Percentiles rank a stretch among this genome's conserved stretches.
Evolutionary conservation across 2,888 invertebrate species (phyloP).

Genomic region (Microplitis manilae): DNA sequence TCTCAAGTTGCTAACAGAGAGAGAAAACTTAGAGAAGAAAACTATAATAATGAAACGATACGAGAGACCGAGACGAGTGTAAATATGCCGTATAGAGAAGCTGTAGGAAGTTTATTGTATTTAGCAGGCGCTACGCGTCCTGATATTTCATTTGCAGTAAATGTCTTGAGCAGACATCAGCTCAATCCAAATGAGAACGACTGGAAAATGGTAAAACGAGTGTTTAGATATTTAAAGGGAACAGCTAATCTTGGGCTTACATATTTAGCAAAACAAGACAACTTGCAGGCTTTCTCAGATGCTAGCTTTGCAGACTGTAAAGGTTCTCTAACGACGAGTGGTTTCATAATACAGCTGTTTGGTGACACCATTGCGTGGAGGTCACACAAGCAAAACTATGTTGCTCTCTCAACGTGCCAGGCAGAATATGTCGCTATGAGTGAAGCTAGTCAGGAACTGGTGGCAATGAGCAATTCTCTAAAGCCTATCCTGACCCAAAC

Average conservation of each 20-base stretch:
- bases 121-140: conserved; percentile 37
- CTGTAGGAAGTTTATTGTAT: conserved; percentile 36
- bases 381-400: conserved; percentile 48
- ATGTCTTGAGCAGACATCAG: conserved; percentile 36
- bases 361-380: conserved; percentile 49
- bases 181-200: conserved; percentile 37
- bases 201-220: conserved; percentile 39
- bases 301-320: conserved; percentile 50
- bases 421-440: not conserved
- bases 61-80: not conserved
- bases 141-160: conserved; percentile 36
- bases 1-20: conserved; percentile 37
- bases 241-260: conserved; percentile 30
- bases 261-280: conserved; percentile 28
- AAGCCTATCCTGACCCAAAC: no score
- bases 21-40: not conserved
- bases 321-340: conserved; percentile 45
- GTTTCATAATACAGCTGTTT: conserved; percentile 44
- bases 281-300: conserved; percentile 49
- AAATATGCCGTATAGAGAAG: no score
- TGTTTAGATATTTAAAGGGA: conserved; percentile 43
- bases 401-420: conserved; percentile 48
- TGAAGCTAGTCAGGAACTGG: no score
- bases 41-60: not conserved
- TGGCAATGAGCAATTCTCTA: no score